Evolutionary conservation across 2,888 invertebrate species (phyloP), one percentile per base, ranked within the genome.

Genomic region (Perdita meconis): DNA sequence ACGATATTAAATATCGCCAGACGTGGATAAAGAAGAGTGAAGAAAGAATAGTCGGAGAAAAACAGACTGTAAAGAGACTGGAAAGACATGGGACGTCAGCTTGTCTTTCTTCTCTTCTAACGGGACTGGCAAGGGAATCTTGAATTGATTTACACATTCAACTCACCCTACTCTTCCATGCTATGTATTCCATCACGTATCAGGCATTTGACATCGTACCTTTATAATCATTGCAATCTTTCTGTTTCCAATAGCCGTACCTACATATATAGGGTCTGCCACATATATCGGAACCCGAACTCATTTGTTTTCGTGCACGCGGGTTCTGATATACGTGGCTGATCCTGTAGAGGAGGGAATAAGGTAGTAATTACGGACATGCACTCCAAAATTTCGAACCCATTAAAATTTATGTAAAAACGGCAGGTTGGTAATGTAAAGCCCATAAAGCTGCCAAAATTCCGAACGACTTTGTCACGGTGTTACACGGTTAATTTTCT

Each of bases 41-140:
- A 24, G 66, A 53, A 66, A 60, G 72, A 79, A 67, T 53, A 36
- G 47, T 36, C 26, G 30, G 30, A 77, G 56, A 80, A 81, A 83
- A 83, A 80, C 65, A 53, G 47, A 69, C n/a, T 42, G 72, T 26
- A 65, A 61, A 22, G 42, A 67, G 71, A 60, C 67, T 70, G 73
- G 65, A 80, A 73, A 81, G 81, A 76, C 56, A 22, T 34, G 68
- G 59, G 53, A 70, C 47, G 78, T 73, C 83, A 72, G 61, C 65
- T 50, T 36, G 75, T 61, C 69, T 74, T 83, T 81, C 81, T 83
- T 83, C 83, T 85, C 81, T 40, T 73, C 71, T 84, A 85, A 85
- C 73, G 83, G 83, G 64, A 76, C 24, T 47, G 16, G 36, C 8
- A 66, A 57, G 56, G 60, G 55, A 73, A 68, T 64, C 63, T 69